Base-by-base conservation (phyloP, 1,140 invertebrate genomes). In the Sminthurinus signatus region DNA sequence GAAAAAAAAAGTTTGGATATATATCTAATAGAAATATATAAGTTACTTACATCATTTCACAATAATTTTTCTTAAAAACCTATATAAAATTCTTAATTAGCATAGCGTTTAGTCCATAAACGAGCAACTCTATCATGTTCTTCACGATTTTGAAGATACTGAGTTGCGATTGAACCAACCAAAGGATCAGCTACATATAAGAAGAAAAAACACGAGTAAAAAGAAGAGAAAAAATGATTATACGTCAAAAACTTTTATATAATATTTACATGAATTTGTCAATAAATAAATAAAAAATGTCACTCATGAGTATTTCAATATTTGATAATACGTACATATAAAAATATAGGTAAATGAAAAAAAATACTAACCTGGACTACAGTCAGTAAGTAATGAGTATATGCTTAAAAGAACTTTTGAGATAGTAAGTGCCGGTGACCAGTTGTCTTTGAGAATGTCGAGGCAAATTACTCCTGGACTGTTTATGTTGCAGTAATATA, bases 341-440 rank as follows among this genome's bases (percentile, higher is more conserved):
- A n/a, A n/a, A n/a, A n/a, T n/a, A n/a, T n/a, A n/a, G n/a, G 10
- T 70, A 36, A 36, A 36, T 76, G n/a, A n/a, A n/a, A n/a, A n/a
- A n/a, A n/a, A n/a, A n/a, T n/a, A n/a, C n/a, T n/a, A n/a, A 94
- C 92, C 91, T 81, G 93, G 92, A 86, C 96, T 96, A 75, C 91
- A 94, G 79, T 96, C 93, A 78, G 91, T 95, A 72, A 96, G 81
- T 73, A 96, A 82, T 71, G 93, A 95, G 82, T 92, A 95, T 80
- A 96, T 95, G 64, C 92, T 95, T 50, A 96, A 81, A 66, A 96
- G 80, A 63, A 96, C 92, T 81, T 96, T 95, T 46, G 91, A 93
- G 78, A 96, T 95, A 67, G 92, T 96, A 66, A 96, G 80, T 31
- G 93, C 92, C 27, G 92, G 92, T 36, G 91, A 94, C 93, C 93